Base-by-base conservation (phyloP, 2,888 invertebrate genomes). In the Dioctria linearis region DNA sequence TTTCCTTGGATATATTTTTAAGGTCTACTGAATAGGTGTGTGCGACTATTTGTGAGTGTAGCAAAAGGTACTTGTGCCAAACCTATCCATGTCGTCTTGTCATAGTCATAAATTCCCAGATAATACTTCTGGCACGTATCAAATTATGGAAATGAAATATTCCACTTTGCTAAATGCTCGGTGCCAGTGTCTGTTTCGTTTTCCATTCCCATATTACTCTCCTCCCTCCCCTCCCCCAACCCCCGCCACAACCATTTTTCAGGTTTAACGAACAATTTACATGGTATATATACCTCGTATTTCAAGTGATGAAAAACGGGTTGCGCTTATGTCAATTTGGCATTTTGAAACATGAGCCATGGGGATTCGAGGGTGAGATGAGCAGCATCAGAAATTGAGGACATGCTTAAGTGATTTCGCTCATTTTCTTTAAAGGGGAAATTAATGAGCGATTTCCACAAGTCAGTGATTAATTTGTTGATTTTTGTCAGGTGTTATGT, bases 241-340 rank as follows among this genome's bases (percentile, higher is more conserved):
- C 57, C 25, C 25, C 13, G 5, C 59, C 42, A 42, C 57, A 73
- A 49, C 25, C 46, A 43, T 69, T 69, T 51, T 51, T 49, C 37
- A 49, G 51, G 69, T 69, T 69, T 69, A 49, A 69, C 69, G 69
- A 49, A 51, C 69, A 69, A 69, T 69, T 69, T 69, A 69, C 69
- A 69, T 69, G 69, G 69, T 43, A 25, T 25, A 25, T 25, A 25
- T 25, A 69, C 73, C 57, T 54, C 73, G 57, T 73, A 73, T 73
- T 73, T 73, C 59, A 73, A 73, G 73, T 73, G 73, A 73, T 73
- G 73, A 73, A 73, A 73, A 73, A 73, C 73, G 73, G 73, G 73
- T 73, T 73, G 73, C 57, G 73, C 59, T 73, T 73, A 73, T 73
- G 59, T 73, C 73, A 73, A 73, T 73, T 73, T 73, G 73, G 73